A percentile compares a stretch with the other conserved stretches of the same genome.
Conservation (phyloP, 2,113 vertebrate genomes). For the Zosterops borbonicus region DNA sequence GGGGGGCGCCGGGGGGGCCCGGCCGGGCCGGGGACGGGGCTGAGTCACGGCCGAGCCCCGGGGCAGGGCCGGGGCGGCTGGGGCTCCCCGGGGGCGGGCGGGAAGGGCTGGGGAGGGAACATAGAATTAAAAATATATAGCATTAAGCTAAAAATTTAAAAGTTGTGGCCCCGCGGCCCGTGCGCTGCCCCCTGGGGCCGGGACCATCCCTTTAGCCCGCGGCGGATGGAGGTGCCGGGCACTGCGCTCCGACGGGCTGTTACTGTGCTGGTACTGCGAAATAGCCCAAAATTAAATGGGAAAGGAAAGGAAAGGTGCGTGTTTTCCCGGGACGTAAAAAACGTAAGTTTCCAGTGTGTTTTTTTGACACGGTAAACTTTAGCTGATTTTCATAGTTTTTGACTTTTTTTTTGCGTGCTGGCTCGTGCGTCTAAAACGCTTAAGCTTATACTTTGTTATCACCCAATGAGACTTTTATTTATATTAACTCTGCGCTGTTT, state of each 20-base stretch:
- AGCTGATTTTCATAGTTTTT: background rate
- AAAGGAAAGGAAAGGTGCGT: too few species aligned
- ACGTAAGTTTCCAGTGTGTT: fast-evolving
- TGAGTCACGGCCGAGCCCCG: background rate
- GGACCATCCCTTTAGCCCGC: fast-evolving
- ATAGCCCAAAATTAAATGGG: fast-evolving
- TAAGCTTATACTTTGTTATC: background rate
- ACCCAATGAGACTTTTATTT: background rate
- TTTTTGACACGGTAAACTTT: background rate
- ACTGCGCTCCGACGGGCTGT: fast-evolving
- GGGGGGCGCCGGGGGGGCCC: background rate
- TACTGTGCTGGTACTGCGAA: fast-evolving
- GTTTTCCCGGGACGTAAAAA: background rate
- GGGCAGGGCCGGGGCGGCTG: background rate
- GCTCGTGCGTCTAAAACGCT: fast-evolving
- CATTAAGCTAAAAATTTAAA: fast-evolving
- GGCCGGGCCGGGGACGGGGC: background rate
- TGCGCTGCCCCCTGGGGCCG: background rate
- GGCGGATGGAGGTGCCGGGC: fast-evolving
- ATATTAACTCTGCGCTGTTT: background rate
- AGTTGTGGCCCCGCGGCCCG: background rate
- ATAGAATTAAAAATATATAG: fast-evolving
- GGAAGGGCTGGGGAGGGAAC: background rate
- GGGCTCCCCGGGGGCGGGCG: background rate
- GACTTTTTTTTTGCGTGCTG: fast-evolving